Conservation (phyloP, 2,113 vertebrate species). For the Pleuronectes platessa region DNA sequence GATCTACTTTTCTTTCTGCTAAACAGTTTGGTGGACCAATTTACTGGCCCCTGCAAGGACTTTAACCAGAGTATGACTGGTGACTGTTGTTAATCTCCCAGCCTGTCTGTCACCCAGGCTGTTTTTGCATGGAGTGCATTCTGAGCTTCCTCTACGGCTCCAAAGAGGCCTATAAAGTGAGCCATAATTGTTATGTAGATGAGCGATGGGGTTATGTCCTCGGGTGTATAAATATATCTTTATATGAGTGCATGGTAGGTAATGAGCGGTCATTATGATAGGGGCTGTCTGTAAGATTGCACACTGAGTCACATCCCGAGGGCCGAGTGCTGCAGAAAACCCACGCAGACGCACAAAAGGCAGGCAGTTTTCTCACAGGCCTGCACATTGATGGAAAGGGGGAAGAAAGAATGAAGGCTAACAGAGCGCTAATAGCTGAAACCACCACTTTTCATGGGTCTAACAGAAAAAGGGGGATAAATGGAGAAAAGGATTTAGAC, state of each 20-base stretch:
- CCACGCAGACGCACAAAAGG: slow-evolving; percentile 3
- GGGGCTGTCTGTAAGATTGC: slow-evolving; percentile 65
- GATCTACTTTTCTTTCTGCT: slow-evolving; percentile 26
- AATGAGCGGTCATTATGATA: slow-evolving; percentile 76
- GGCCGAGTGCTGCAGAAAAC: slow-evolving; percentile 39
- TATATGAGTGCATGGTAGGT: slow-evolving; percentile 72
- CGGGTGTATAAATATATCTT: slow-evolving; percentile 75
- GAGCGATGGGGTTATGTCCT: slow-evolving; percentile 75
- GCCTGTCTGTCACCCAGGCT: slow-evolving; percentile 66
- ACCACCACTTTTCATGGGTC: slow-evolving; percentile 59
- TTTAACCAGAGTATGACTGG: slow-evolving; percentile 39
- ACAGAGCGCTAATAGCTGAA: slow-evolving; percentile 65
- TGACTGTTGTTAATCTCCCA: slow-evolving; percentile 60
- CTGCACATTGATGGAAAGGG: slow-evolving; percentile 28
- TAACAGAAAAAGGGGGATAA: slow-evolving; percentile 40
- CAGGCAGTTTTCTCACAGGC: slow-evolving; percentile 48
- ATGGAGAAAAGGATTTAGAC: slow-evolving; percentile 15
- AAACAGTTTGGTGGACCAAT: slow-evolving; percentile 37
- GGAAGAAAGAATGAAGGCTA: slow-evolving; percentile 18
- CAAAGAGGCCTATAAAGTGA: slow-evolving; percentile 61
- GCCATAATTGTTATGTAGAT: slow-evolving; percentile 73
- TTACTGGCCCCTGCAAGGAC: slow-evolving; percentile 34
- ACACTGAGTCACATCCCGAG: slow-evolving; percentile 67
- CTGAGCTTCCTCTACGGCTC: slow-evolving; percentile 63
- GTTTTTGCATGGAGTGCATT: slow-evolving; percentile 70